phyloP scores from a whole-genome alignment of 2,113 vertebrate genomes.

The Chitala chitala region DNA sequence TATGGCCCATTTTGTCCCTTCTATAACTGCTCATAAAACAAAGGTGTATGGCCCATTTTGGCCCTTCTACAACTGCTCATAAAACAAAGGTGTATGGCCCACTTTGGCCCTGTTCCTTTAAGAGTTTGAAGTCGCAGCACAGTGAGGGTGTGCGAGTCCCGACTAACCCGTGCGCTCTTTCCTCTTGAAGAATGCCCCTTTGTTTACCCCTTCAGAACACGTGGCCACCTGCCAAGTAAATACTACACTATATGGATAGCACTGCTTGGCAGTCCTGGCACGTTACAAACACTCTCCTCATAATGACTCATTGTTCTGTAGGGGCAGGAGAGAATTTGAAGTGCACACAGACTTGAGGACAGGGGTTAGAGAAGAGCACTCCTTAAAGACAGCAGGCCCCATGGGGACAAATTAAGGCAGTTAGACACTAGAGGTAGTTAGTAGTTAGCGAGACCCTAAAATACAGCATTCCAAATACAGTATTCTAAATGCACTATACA shows the following conservation, averaged over 20 bases:
- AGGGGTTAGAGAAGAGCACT: not conserved
- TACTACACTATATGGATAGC: conserved; percentile 30
- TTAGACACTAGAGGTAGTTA: not conserved
- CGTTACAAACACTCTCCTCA: conserved; percentile 20
- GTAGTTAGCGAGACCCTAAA: conserved; percentile 9
- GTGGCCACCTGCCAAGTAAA: conserved; percentile 35
- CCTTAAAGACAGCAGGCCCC: not conserved
- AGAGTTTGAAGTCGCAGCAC: conserved; percentile 11
- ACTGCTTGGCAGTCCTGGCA: not conserved
- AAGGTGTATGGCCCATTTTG: not conserved
- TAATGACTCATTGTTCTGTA: conserved; percentile 24
- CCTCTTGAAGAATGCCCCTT: conserved; percentile 27
- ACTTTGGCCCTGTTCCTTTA: conserved; percentile 12
- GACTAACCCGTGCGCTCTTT: conserved; percentile 14
- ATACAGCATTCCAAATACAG: not conserved
- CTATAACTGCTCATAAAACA: not conserved
- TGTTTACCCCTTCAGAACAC: conserved; percentile 29
- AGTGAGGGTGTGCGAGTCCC: not conserved
- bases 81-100: not conserved
- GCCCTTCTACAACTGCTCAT: not conserved
- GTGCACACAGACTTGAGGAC: not conserved
- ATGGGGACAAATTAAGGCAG: conserved; percentile 12
- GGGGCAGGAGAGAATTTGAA: not conserved
- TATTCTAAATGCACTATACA: not conserved
- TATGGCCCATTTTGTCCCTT: not conserved